These are phyloP conservation scores for Trachythela sp. DNA, from an alignment of 64 coral and sea anemone species.

Conservation along the genomic window DNA sequence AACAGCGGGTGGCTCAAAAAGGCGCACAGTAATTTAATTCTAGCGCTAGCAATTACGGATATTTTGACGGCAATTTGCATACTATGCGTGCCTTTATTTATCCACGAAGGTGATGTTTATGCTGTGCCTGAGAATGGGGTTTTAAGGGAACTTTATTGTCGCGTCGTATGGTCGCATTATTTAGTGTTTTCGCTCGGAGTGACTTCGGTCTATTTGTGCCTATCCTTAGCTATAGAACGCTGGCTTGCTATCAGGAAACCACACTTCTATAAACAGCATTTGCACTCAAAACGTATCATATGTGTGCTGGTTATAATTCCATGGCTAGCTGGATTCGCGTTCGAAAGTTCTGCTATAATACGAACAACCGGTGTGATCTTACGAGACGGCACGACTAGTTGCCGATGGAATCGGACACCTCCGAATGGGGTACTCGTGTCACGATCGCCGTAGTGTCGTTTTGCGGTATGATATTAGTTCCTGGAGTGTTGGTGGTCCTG, in stretches of 20 bases:
- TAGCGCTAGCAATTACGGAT: not conserved
- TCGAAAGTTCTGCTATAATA: not conserved
- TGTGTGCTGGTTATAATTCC: not conserved
- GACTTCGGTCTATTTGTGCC: not conserved
- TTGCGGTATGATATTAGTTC: not conserved
- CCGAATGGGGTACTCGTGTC: not conserved
- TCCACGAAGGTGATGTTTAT: not conserved
- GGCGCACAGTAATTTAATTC: not conserved
- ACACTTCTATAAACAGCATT: not conserved
- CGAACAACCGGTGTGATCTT: not conserved
- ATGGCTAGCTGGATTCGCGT: not conserved
- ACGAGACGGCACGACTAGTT: not conserved
- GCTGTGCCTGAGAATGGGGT: not conserved
- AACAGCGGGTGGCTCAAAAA: not conserved
- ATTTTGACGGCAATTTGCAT: not conserved
- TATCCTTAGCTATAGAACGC: not conserved
- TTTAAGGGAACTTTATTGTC: not conserved
- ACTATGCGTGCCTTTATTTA: not conserved
- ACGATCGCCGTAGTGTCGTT: not conserved
- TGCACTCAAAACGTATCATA: not conserved
- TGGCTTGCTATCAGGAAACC: not conserved
- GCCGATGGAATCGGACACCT: not conserved
- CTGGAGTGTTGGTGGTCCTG: not conserved
- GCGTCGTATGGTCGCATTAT: conserved; percentile 10
- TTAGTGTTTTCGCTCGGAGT: not conserved